These are phyloP conservation scores for Urosaurus nigricauda DNA, from an alignment of 2,797 vertebrate genomes.

Conservation along the genomic window DNA sequence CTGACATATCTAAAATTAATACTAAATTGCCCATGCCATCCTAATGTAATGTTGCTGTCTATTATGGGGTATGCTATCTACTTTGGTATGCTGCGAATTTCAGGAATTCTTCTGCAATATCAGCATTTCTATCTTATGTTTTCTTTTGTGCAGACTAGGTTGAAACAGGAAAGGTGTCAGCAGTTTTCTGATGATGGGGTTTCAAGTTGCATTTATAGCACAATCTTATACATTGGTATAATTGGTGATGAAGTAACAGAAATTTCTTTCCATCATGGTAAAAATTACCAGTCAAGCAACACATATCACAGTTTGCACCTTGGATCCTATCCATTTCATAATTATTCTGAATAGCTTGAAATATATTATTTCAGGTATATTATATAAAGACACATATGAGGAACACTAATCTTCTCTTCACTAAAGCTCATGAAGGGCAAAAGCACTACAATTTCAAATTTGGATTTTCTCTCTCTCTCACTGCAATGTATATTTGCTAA, in stretches of 20 bases:
- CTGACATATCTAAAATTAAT: constrained; percentile 41
- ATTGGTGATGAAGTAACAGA: constrained; percentile 14
- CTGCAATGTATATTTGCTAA: constrained; percentile 26
- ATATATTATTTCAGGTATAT: constrained; percentile 22
- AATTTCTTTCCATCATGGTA: constrained; percentile 37
- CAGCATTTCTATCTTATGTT: constrained; percentile 61
- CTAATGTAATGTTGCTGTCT: constrained; percentile 60
- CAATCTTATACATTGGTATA: background rate
- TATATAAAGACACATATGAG: background rate
- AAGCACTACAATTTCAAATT: constrained; percentile 58
- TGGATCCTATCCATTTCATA: constrained; percentile 58
- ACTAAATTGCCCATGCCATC: constrained; percentile 71
- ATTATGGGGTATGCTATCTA: constrained; percentile 25
- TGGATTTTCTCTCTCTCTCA: constrained; percentile 32
- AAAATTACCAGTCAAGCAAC: constrained; percentile 55
- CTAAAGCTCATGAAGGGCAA: constrained; percentile 37
- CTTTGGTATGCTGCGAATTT: background rate
- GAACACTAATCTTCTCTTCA: constrained; percentile 4
- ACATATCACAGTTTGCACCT: constrained; percentile 60
- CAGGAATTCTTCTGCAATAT: constrained; percentile 69
- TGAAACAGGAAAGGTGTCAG: constrained; percentile 65
- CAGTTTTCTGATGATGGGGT: background rate
- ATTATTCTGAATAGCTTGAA: background rate
- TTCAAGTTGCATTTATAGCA: background rate
- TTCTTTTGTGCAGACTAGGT: constrained; percentile 58